A percentile compares a stretch with the other conserved stretches of the same genome.
These are phyloP conservation scores for Syngnathus floridae DNA, from an alignment of 2,113 vertebrate species.

Conservation along the genomic window DNA sequence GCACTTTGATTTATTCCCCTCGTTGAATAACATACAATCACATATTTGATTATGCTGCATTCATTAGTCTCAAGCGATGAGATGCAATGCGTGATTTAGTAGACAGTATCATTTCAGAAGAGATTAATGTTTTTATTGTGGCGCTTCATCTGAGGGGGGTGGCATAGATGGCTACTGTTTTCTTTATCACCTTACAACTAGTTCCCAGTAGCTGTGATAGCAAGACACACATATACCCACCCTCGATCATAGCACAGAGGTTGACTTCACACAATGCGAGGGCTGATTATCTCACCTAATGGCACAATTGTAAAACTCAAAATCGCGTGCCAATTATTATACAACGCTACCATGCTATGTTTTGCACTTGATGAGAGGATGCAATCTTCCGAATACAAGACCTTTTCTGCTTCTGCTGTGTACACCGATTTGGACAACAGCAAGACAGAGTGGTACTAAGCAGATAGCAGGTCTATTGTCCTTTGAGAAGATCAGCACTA, in stretches of 20 bases:
- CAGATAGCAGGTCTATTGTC: background rate
- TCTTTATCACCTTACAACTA: background rate
- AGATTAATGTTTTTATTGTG: constrained; percentile 18
- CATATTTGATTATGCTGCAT: constrained; percentile 51
- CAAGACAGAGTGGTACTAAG: background rate
- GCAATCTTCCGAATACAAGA: background rate
- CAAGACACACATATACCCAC: background rate
- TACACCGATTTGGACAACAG: background rate
- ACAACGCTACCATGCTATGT: background rate
- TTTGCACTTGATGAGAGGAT: background rate
- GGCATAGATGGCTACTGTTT: background rate
- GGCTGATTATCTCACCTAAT: background rate
- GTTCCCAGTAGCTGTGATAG: background rate
- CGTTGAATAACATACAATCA: constrained; percentile 65
- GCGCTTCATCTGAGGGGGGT: background rate
- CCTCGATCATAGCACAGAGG: background rate
- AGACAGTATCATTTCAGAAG: constrained; percentile 32
- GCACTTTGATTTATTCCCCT: constrained; percentile 58
- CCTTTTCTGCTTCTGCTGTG: background rate
- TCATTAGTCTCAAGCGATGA: constrained; percentile 55
- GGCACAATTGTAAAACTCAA: background rate
- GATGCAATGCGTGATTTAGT: constrained; percentile 45
- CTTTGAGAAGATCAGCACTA: background rate
- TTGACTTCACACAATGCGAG: background rate
- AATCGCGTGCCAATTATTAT: background rate